Percentiles rank a stretch among this genome's conserved stretches.
These are phyloP conservation scores for Calameuta pallipes DNA, from an alignment of 2,888 invertebrate species.

Conservation along the genomic window DNA sequence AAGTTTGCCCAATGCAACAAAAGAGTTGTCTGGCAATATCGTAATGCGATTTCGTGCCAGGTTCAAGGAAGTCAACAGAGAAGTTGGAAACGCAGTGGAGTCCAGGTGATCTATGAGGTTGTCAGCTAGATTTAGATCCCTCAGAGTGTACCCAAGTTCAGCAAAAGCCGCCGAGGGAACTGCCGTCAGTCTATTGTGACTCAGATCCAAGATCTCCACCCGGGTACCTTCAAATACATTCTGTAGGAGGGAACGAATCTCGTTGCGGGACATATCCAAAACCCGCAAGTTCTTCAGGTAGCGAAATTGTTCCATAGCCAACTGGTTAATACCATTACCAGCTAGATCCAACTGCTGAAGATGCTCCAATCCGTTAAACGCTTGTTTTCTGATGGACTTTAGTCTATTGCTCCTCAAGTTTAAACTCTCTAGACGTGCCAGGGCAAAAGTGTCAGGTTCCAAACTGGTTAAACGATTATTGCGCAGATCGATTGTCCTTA, in stretches of 20 bases:
- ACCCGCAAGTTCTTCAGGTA: conserved; percentile 80
- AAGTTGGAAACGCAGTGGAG: conserved; percentile 87
- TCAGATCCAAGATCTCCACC: conserved; percentile 83
- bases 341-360: conserved; percentile 85
- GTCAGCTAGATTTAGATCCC: conserved; percentile 81
- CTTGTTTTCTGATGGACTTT: conserved; percentile 77
- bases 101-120: conserved; percentile 89
- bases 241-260: conserved; percentile 78
- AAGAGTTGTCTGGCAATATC: conserved; percentile 89
- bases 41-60: conserved; percentile 84
- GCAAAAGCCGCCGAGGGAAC: conserved; percentile 83
- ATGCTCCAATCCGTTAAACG: conserved; percentile 80
- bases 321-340: conserved; percentile 78
- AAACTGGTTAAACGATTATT: conserved; percentile 83
- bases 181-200: conserved; percentile 81
- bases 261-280: conserved; percentile 79
- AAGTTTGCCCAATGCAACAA: conserved; percentile 82
- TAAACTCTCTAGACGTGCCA: conserved; percentile 74
- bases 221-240: conserved; percentile 85
- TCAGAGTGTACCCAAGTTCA: conserved; percentile 82
- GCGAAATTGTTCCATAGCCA: conserved; percentile 84
- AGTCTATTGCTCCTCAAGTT: conserved; percentile 82
- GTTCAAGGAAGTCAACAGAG: conserved; percentile 81
- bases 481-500: conserved; percentile 83
- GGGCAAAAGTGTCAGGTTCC: conserved; percentile 82